Evolutionary conservation across 2,797 vertebrate species (phyloP).

Genomic region (Tolypeutes matacus): DNA sequence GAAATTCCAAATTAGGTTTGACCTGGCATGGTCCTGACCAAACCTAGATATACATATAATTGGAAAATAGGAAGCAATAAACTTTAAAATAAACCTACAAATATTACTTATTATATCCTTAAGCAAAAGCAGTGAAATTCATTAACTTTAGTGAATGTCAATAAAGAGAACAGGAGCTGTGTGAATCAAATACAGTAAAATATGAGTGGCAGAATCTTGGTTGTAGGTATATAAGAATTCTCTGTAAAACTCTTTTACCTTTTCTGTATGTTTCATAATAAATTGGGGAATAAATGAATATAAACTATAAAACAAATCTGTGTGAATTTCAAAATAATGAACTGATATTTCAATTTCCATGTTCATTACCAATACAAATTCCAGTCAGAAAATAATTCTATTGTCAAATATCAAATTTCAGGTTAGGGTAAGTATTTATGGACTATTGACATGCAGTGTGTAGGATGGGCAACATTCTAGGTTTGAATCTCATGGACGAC

Average conservation of each 20-base stretch:
- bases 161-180: constrained; percentile 47
- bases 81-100: neutral
- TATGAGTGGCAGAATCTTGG: constrained; percentile 10
- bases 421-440: neutral
- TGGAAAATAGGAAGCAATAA: constrained; percentile 65
- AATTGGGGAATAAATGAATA: neutral
- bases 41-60: constrained; percentile 89
- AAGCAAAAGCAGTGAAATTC: constrained; percentile 22
- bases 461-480: neutral
- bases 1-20: constrained; percentile 99
- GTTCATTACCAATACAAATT: constrained; percentile 53
- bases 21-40: constrained; percentile 96
- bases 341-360: constrained; percentile 15
- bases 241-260: constrained; percentile 20
- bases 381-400: constrained; percentile 53
- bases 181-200: constrained; percentile 29
- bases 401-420: neutral
- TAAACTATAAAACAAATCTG: constrained; percentile 10
- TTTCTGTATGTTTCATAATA: constrained; percentile 3
- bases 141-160: neutral
- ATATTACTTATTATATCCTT: neutral
- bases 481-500: neutral
- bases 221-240: neutral
- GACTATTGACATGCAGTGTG: neutral
- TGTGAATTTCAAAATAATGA: constrained; percentile 15